Evolutionary conservation across 53 echinoderm and acorn worm species (phyloP).

Genomic region (Echinarachnius parma): DNA sequence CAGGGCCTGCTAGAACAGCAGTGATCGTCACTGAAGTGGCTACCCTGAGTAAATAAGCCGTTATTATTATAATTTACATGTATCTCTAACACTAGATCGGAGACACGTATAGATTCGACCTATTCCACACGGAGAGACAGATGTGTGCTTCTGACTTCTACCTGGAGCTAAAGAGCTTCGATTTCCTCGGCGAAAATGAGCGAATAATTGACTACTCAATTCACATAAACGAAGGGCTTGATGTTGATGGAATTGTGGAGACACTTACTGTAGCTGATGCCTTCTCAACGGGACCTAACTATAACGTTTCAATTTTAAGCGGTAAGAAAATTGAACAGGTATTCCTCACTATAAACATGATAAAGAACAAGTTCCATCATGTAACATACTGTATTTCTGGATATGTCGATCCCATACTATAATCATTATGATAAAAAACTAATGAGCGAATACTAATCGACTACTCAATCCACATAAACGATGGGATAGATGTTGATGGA

Average conservation of each 20-base stretch:
- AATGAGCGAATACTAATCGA: too few relatives aligned
- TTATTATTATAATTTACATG: too few relatives aligned
- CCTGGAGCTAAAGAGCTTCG: constrained; percentile 65
- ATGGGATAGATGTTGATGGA: too few relatives aligned
- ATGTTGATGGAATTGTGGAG: constrained; percentile 69
- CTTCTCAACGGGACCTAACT: constrained; percentile 84
- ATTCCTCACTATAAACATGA: too few relatives aligned
- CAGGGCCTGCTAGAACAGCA: too few relatives aligned
- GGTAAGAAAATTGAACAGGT: constrained; percentile 68
- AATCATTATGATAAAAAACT: too few relatives aligned
- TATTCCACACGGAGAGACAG: constrained; percentile 82
- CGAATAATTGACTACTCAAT: constrained; percentile 69
- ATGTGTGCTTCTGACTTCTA: constrained; percentile 82
- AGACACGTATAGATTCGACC: constrained; percentile 65
- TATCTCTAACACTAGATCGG: constrained; percentile 56
- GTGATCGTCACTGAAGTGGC: too few relatives aligned
- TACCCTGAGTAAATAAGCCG: too few relatives aligned
- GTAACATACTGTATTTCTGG: too few relatives aligned
- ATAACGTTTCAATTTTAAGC: constrained; percentile 70
- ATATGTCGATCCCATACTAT: too few relatives aligned
- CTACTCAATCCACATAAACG: too few relatives aligned
- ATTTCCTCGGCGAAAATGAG: constrained; percentile 52
- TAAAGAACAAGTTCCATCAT: too few relatives aligned
- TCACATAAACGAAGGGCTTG: constrained; percentile 60
- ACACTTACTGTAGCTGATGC: constrained; percentile 79